Evolutionary conservation across 2,888 invertebrate genomes (phyloP), one percentile per base, ranked within the genome.

Genomic region (Podabrus alpinus): DNA sequence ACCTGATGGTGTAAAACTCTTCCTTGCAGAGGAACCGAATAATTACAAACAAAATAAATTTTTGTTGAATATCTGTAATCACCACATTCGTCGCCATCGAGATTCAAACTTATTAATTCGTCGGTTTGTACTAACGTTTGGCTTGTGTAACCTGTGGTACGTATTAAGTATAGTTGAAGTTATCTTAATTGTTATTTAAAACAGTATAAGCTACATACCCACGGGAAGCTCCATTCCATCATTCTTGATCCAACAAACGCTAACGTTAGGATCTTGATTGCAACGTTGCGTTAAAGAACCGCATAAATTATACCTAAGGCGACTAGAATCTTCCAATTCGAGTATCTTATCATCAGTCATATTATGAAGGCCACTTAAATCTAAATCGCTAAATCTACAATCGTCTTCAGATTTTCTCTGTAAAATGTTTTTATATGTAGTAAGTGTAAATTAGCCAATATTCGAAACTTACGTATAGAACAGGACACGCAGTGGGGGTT

Each of bases 401-500:
- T 45, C 9, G 45, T 45, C 45, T 45, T 45, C 45, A 45, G 45
- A 45, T 45, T 29, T 29, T 13, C 45, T 45, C 45, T 45, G 5
- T 2, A 45, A 45, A 45, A n/a, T n/a, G 2, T 24, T 1, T 7
- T 45, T 45, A 0, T n/a, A 5, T 29, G 1, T 11, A 25, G 10
- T 29, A 29, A 1, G 29, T 29, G 29, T 13, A 13, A 29, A 29
- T 45, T 45, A 45, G 9, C 9, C 62, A 72, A 29, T 24, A 16
- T 64, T 29, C 9, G 16, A 66, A 60, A 62, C 66, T 72, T 77
- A 80, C 80, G 68, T 79, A 45, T 45, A 45, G 69, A 67, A 71
- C 24, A 19, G 83, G 80, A 66, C 83, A 83, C 2, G 82, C 82
- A 3, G 66, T 19, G 2, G 83, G 81, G 17, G 83, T 81, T 21